Evolutionary conservation across 2,113 vertebrate species (phyloP).

Genomic region (Caloenas nicobarica): DNA sequence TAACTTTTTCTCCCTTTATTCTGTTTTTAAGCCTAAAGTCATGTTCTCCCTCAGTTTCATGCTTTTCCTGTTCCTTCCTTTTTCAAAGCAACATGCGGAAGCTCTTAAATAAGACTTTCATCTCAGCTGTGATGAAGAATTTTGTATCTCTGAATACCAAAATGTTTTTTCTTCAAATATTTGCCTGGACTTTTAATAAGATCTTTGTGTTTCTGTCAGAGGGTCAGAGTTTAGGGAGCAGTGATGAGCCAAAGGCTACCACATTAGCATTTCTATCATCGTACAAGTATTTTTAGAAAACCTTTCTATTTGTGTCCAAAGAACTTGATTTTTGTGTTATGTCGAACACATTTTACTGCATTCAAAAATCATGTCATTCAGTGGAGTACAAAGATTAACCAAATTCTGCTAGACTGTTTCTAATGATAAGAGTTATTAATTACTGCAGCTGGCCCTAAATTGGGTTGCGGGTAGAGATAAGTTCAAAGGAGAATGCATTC

Average conservation of each 20-base stretch:
- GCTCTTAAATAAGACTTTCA: neutral
- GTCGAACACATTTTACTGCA: no score
- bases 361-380: neutral
- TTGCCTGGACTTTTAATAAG: neutral
- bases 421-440: neutral
- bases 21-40: neutral
- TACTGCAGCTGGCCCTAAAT: neutral
- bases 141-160: neutral
- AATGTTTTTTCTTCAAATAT: slow-evolving; percentile 44
- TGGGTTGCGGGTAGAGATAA: neutral
- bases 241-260: neutral
- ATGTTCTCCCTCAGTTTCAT: neutral
- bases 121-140: neutral
- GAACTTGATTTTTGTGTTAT: neutral
- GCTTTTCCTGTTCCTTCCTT: neutral
- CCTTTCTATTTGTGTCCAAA: neutral
- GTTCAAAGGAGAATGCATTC: neutral
- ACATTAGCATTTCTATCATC: neutral
- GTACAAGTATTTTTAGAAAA: neutral
- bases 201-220: neutral
- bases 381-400: neutral
- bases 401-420: neutral
- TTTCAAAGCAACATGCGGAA: neutral
- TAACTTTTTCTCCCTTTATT: neutral
- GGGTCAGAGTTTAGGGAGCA: neutral